These are phyloP conservation scores for Platichthys stellatus DNA, from an alignment of 2,113 vertebrate genomes.

Conservation along the genomic window DNA sequence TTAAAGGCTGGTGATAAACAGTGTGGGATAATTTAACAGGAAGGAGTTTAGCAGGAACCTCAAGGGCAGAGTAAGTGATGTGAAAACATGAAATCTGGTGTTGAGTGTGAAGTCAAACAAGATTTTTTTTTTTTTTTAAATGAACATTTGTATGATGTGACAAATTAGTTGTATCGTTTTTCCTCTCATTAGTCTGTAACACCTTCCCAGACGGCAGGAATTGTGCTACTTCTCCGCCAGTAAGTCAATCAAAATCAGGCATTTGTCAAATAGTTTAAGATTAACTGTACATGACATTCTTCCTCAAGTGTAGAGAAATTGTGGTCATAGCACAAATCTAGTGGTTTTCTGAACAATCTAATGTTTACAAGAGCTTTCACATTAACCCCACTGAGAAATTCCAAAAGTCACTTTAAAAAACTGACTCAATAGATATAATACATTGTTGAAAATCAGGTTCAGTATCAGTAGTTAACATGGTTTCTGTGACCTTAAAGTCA, in stretches of 20 bases:
- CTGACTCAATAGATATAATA: no score
- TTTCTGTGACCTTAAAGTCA: no score
- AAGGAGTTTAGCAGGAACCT: neutral
- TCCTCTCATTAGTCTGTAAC: neutral
- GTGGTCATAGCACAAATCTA: no score
- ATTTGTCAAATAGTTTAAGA: neutral
- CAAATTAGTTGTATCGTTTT: neutral
- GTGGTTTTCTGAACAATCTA: no score
- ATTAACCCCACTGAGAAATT: no score
- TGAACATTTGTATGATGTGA: neutral
- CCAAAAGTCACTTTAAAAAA: no score
- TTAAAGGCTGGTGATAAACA: conserved; percentile 9
- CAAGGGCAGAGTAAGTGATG: neutral
- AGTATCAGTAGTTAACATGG: no score
- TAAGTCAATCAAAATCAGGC: neutral
- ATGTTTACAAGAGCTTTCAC: no score
- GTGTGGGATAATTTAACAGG: conserved; percentile 1
- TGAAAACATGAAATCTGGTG: neutral
- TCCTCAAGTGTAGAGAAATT: no score
- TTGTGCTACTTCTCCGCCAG: neutral
- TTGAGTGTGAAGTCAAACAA: neutral
- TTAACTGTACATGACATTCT: no score
- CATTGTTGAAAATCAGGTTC: no score
- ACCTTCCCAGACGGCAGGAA: neutral
- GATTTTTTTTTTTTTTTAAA: no score